phyloP scores from a whole-genome alignment of 2,113 vertebrate species.

The Todiramphus saurophagus region DNA sequence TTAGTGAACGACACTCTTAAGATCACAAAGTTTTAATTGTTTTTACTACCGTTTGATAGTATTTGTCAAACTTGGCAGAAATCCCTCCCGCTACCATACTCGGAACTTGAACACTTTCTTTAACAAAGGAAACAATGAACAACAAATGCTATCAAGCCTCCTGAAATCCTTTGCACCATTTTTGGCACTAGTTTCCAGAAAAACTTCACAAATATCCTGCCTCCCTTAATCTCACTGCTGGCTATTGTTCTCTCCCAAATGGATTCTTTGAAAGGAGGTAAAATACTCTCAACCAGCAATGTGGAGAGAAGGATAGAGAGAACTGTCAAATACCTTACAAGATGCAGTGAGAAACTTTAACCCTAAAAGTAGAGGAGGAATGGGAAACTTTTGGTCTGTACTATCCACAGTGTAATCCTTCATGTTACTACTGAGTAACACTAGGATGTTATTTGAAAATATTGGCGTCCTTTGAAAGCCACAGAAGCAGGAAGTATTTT shows the following conservation, averaged over 20 bases:
- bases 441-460: background rate
- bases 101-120: background rate
- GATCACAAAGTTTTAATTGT: background rate
- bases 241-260: background rate
- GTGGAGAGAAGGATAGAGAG: background rate
- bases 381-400: background rate
- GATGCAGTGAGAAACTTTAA: background rate
- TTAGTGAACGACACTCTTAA: background rate
- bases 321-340: background rate
- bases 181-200: background rate
- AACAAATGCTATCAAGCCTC: background rate
- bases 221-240: background rate
- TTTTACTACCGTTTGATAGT: background rate
- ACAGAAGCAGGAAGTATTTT: background rate
- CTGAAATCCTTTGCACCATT: background rate
- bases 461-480: background rate
- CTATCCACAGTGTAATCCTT: background rate
- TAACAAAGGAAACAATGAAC: background rate
- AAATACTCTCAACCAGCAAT: background rate
- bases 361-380: background rate
- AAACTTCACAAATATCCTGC: background rate
- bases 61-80: background rate
- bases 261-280: background rate
- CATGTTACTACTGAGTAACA: background rate
- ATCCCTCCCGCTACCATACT: background rate